phyloP scores from a whole-genome alignment of 1,140 invertebrate species.

The Caerostris extrusa region DNA sequence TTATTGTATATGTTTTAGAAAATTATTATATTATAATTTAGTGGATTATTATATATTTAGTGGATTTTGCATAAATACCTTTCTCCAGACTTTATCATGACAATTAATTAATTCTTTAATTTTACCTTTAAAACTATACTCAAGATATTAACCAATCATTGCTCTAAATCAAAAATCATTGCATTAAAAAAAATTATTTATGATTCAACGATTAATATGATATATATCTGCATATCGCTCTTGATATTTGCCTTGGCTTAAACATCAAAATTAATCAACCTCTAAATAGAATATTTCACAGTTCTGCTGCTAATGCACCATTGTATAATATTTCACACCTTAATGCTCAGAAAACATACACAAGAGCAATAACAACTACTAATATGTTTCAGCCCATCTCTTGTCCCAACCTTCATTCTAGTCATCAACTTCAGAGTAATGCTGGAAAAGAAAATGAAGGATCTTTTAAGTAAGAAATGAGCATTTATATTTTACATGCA shows the following conservation, averaged over 20 bases:
- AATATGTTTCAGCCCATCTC: constrained; percentile 68
- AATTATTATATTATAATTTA: no score
- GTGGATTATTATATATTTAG: no score
- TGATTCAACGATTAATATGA: background rate
- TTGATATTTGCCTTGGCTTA: constrained; percentile 32
- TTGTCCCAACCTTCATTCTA: constrained; percentile 33
- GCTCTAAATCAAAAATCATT: background rate
- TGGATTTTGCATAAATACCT: no score
- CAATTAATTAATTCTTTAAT: no score
- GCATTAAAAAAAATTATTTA: background rate
- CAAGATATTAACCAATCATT: no score
- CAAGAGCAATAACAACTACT: constrained; percentile 63
- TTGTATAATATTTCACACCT: constrained; percentile 9
- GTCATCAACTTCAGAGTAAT: constrained; percentile 28
- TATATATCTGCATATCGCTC: background rate
- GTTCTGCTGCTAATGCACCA: constrained; percentile 44
- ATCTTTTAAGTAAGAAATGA: constrained; percentile 58
- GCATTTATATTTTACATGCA: constrained; percentile 16
- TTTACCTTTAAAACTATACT: no score
- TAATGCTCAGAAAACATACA: background rate
- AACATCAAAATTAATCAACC: background rate
- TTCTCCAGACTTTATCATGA: no score
- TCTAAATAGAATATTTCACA: background rate
- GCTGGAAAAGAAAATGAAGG: constrained; percentile 51
- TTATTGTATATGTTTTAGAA: no score